phyloP scores from a whole-genome alignment of 2,113 vertebrate species.

The Brachyhypopomus gauderio region DNA sequence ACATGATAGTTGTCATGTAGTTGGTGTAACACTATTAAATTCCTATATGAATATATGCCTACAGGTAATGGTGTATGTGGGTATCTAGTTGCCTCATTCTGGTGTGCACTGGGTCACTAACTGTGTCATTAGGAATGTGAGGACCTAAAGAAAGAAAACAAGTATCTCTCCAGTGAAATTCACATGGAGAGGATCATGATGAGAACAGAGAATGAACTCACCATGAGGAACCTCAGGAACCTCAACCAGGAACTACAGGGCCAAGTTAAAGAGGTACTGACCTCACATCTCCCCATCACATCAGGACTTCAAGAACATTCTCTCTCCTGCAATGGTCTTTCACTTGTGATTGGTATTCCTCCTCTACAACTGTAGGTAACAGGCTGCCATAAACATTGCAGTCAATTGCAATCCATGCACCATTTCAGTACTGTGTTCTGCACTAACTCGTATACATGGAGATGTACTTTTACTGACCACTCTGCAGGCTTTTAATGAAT shows the following conservation, averaged over 20 bases:
- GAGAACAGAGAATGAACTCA: conserved; percentile 78
- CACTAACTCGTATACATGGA: too few relatives aligned
- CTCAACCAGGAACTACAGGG: conserved; percentile 78
- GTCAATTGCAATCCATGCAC: too few relatives aligned
- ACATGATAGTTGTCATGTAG: too few relatives aligned
- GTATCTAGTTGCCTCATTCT: neutral
- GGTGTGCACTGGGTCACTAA: neutral
- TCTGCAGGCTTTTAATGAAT: too few relatives aligned
- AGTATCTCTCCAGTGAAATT: conserved; percentile 75
- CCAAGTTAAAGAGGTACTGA: conserved; percentile 75
- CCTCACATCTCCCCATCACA: neutral
- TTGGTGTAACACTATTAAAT: too few relatives aligned
- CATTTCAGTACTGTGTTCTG: too few relatives aligned
- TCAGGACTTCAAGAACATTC: neutral
- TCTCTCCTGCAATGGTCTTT: neutral
- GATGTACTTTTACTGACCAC: too few relatives aligned
- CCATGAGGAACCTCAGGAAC: conserved; percentile 78
- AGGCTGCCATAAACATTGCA: too few relatives aligned
- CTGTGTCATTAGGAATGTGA: conserved; percentile 74
- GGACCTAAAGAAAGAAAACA: conserved; percentile 79
- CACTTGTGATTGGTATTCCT: neutral
- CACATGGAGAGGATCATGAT: conserved; percentile 79
- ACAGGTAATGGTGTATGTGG: too few relatives aligned
- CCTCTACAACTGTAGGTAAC: neutral
- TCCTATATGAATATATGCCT: too few relatives aligned